Percentiles rank a stretch among this genome's conserved stretches.
Evolutionary conservation across 2,888 invertebrate species (phyloP).

Genomic region (Aphidoletes aphidimyza): DNA sequence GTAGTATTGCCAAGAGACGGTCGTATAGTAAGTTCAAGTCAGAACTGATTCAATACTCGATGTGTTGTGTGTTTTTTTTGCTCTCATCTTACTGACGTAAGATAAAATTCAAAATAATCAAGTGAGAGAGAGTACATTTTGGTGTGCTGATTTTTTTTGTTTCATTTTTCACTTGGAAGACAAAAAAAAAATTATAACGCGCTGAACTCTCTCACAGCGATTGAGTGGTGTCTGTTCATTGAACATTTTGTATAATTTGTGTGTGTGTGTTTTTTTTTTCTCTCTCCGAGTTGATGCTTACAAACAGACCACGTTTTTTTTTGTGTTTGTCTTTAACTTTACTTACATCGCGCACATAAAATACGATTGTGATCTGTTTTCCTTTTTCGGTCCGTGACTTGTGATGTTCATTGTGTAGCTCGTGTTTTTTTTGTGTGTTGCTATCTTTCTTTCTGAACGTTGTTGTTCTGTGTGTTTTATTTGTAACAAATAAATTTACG

Average conservation of each 20-base stretch:
- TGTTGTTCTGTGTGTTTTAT: too few species aligned
- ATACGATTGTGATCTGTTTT: neutral
- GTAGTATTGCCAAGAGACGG: conserved; percentile 1
- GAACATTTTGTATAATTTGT: too few species aligned
- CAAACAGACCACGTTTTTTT: conserved; percentile 17
- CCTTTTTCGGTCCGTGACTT: neutral
- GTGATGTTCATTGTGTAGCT: neutral
- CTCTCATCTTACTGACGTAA: neutral
- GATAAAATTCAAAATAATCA: conserved; percentile 2
- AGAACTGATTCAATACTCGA: conserved; percentile 10
- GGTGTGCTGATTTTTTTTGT: neutral
- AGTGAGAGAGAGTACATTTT: too few species aligned
- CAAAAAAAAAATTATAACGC: neutral
- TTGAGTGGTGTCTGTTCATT: neutral
- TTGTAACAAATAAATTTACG: too few species aligned
- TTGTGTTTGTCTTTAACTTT: too few species aligned
- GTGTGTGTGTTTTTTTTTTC: too few species aligned
- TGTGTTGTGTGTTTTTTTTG: conserved; percentile 1
- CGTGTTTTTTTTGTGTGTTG: too few species aligned
- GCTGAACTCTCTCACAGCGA: neutral
- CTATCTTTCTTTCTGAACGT: too few species aligned
- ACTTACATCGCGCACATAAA: neutral
- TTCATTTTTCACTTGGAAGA: neutral
- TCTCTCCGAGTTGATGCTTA: too few species aligned
- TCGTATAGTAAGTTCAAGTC: neutral